phyloP scores from a whole-genome alignment of 2,113 vertebrate species.

The Mixornis gularis region DNA sequence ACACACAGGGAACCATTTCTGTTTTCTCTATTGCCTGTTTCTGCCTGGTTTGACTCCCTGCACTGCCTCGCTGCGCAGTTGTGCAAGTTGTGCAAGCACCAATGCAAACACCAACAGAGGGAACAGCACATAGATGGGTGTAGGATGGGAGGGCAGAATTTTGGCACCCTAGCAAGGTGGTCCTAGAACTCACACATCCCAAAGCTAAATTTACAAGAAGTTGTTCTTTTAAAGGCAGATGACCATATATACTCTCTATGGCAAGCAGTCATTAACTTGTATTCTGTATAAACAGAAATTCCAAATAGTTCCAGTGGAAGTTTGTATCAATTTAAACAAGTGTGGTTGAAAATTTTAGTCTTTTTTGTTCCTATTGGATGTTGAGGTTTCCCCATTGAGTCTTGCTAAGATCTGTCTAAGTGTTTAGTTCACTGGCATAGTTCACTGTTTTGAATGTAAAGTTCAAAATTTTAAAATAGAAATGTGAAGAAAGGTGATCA shows the following conservation, averaged over 20 bases:
- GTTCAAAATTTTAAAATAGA: background rate
- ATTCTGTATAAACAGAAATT: background rate
- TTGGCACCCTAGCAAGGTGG: background rate
- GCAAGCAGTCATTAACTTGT: background rate
- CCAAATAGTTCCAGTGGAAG: background rate
- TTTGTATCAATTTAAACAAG: background rate
- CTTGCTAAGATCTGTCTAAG: background rate
- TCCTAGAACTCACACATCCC: background rate
- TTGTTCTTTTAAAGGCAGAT: background rate
- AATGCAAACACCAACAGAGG: background rate
- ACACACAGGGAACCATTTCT: background rate
- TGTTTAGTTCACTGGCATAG: background rate
- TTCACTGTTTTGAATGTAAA: background rate
- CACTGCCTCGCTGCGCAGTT: fast-evolving
- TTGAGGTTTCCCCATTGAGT: background rate
- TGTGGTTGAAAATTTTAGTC: background rate
- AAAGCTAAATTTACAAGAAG: background rate
- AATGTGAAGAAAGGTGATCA: background rate
- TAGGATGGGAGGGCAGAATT: background rate
- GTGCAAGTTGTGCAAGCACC: fast-evolving
- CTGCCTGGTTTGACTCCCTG: background rate
- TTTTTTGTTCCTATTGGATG: background rate
- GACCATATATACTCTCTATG: background rate
- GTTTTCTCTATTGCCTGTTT: fast-evolving
- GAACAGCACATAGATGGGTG: background rate